Percentiles rank a stretch among this genome's conserved stretches.
These are phyloP conservation scores for Cephus pulcher DNA, from an alignment of 2,888 invertebrate genomes.

Conservation along the genomic window DNA sequence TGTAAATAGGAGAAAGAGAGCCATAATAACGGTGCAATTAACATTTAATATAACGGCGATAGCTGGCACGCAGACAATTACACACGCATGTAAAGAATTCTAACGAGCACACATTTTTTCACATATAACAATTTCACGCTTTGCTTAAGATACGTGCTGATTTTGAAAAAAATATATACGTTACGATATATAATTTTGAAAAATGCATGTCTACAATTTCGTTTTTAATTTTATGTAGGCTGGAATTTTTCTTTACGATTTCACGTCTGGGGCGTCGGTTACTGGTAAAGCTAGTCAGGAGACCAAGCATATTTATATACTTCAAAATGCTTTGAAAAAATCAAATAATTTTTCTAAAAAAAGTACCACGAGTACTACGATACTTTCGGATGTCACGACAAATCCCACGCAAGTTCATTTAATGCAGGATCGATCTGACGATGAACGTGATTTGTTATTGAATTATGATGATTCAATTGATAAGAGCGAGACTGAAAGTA, in stretches of 20 bases:
- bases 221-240: constrained; percentile 38
- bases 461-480: not conserved
- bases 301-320: constrained; percentile 59
- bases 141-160: no score
- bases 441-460: not conserved
- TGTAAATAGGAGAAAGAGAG: no score
- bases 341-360: constrained; percentile 35
- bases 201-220: no score
- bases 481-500: constrained; percentile 15
- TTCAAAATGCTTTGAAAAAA: constrained; percentile 56
- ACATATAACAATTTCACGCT: no score
- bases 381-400: constrained; percentile 14
- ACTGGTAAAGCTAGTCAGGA: constrained; percentile 57
- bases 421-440: constrained; percentile 54
- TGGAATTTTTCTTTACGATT: constrained; percentile 61
- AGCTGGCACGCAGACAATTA: no score
- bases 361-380: constrained; percentile 13
- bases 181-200: no score
- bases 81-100: no score
- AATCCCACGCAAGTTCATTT: constrained; percentile 23
- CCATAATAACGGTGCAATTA: no score
- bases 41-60: no score
- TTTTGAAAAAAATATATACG: no score
- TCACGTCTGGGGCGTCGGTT: constrained; percentile 56
- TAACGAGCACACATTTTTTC: no score